Percentiles rank a stretch among this genome's conserved stretches.
Evolutionary conservation across 2,797 vertebrate species (phyloP).

Genomic region (Chaunax sp.): DNA sequence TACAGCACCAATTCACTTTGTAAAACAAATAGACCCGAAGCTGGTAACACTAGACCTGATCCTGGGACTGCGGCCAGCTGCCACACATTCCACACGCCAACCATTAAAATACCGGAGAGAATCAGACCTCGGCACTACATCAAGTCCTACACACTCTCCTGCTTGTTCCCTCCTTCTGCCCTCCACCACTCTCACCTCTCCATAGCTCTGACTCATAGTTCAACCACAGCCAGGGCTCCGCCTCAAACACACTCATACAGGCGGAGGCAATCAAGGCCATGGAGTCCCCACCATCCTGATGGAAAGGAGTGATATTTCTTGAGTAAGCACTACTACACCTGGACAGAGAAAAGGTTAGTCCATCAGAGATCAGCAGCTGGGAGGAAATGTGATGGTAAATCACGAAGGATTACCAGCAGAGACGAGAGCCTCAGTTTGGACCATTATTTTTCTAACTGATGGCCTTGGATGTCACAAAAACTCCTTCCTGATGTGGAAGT

Average conservation of each 20-base stretch:
- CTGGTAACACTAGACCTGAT: constrained; percentile 84
- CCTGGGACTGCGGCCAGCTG: constrained; percentile 79
- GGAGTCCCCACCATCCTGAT: constrained; percentile 19
- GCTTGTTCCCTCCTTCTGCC: constrained; percentile 22
- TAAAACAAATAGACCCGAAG: constrained; percentile 85
- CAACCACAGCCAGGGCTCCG: constrained; percentile 32
- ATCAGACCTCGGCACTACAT: constrained; percentile 69
- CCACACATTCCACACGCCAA: constrained; percentile 84
- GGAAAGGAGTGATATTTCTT: constrained; percentile 19
- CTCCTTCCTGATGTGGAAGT: background rate
- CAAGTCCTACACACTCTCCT: constrained; percentile 43
- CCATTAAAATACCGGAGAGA: constrained; percentile 88
- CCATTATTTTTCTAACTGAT: background rate
- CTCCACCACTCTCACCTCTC: background rate
- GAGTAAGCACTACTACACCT: constrained; percentile 50
- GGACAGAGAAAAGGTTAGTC: constrained; percentile 46
- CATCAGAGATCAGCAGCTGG: constrained; percentile 48
- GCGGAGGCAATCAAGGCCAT: constrained; percentile 51
- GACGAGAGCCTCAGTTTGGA: constrained; percentile 68
- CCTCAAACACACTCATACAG: constrained; percentile 26
- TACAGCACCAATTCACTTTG: constrained; percentile 78
- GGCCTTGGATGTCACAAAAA: background rate
- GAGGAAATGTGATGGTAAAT: constrained; percentile 55
- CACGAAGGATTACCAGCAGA: constrained; percentile 75
- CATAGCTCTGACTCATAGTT: constrained; percentile 42